These are phyloP conservation scores for Falcaria lacertinaria DNA, from an alignment of 2,888 invertebrate genomes.

Conservation along the genomic window DNA sequence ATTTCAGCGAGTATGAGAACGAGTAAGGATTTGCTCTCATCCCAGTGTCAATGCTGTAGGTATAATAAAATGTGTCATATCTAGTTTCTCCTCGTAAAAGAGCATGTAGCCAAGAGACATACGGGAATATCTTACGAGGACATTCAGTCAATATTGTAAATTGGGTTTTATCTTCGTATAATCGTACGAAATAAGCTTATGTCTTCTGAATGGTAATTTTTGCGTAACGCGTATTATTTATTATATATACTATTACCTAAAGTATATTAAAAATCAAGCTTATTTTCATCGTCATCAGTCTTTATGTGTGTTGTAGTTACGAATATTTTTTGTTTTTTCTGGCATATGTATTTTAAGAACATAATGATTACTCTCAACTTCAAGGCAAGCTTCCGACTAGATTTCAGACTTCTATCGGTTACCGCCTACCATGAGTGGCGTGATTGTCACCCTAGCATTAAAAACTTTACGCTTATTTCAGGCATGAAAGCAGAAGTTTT, in stretches of 20 bases:
- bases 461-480: too few relatives aligned
- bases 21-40: background rate
- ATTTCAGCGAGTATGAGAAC: background rate
- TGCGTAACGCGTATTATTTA: background rate
- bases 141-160: slow-evolving; percentile 11
- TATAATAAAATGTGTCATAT: slow-evolving; percentile 20
- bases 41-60: slow-evolving; percentile 11
- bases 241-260: background rate
- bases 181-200: slow-evolving; percentile 10
- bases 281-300: too few relatives aligned
- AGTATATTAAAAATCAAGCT: background rate
- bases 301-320: too few relatives aligned
- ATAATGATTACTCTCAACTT: too few relatives aligned
- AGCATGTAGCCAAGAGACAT: slow-evolving; percentile 9
- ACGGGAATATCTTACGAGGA: slow-evolving; percentile 14
- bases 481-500: too few relatives aligned
- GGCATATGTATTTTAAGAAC: too few relatives aligned
- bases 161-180: slow-evolving; percentile 13
- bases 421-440: too few relatives aligned
- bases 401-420: too few relatives aligned
- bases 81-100: slow-evolving; percentile 14
- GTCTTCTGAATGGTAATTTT: slow-evolving; percentile 1
- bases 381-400: too few relatives aligned
- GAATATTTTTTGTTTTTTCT: too few relatives aligned
- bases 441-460: too few relatives aligned